Percentiles rank a stretch among this genome's conserved stretches.
Evolutionary conservation across 92 coral and sea anemone genomes (phyloP).

Genomic region (Diadumene lineata): DNA sequence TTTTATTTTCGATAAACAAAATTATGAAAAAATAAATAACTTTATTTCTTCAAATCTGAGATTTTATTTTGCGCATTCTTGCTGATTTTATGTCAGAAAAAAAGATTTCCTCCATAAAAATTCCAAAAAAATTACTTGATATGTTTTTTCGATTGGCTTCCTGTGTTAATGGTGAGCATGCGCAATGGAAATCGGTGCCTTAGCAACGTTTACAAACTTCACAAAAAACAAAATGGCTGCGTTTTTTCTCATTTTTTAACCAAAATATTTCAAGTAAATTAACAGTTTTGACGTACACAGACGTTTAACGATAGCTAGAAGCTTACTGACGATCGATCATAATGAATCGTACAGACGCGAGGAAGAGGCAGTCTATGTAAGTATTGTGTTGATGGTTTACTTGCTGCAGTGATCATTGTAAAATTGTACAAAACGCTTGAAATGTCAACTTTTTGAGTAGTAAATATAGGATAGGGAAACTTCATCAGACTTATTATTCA

Average conservation of each 20-base stretch:
- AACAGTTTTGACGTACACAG: not conserved
- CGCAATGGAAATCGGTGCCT: slow-evolving; percentile 42
- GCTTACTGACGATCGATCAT: not conserved
- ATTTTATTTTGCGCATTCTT: too few relatives aligned
- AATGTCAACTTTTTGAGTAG: too few relatives aligned
- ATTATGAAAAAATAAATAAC: too few relatives aligned
- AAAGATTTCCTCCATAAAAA: not conserved
- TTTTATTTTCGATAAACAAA: too few relatives aligned
- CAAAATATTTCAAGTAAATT: not conserved
- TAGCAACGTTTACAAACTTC: slow-evolving; percentile 72
- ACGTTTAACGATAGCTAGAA: not conserved
- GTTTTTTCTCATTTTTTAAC: not conserved
- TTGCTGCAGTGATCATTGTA: not conserved
- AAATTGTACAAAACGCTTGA: not conserved
- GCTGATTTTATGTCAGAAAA: not conserved
- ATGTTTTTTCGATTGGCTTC: not conserved
- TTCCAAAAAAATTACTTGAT: not conserved
- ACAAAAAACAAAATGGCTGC: slow-evolving; percentile 20
- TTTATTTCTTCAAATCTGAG: too few relatives aligned
- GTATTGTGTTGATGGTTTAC: slow-evolving; percentile 19
- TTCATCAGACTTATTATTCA: too few relatives aligned
- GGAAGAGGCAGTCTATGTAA: slow-evolving; percentile 74
- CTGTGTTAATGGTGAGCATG: slow-evolving; percentile 18
- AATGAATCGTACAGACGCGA: slow-evolving; percentile 79
- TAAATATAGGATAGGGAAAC: too few relatives aligned